Conservation (phyloP, 2,888 invertebrate genomes). For the Nemurella pictetii region DNA sequence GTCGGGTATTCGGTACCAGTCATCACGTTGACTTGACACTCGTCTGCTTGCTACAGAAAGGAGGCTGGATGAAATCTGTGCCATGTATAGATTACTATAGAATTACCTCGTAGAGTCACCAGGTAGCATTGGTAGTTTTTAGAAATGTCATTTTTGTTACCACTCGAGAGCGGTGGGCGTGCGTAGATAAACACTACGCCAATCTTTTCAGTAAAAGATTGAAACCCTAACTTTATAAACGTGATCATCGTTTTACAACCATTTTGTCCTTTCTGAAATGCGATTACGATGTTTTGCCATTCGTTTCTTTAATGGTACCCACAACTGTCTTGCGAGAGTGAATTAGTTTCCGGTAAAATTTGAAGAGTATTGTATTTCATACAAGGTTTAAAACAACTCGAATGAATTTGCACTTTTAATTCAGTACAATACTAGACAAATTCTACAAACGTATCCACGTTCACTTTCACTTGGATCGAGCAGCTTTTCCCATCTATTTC, state of each 20-base stretch:
- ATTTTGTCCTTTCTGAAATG: slow-evolving; percentile 18
- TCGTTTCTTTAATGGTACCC: background rate
- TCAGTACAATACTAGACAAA: background rate
- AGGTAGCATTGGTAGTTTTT: slow-evolving; percentile 3
- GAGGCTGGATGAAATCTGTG: slow-evolving; percentile 20
- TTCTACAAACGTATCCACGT: background rate
- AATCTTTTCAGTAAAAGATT: background rate
- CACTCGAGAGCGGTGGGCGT: background rate
- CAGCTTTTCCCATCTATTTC: background rate
- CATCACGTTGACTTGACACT: background rate
- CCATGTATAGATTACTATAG: slow-evolving; percentile 18
- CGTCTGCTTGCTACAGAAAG: background rate
- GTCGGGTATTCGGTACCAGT: background rate
- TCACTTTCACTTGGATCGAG: background rate
- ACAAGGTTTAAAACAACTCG: background rate
- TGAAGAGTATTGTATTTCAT: background rate
- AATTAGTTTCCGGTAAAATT: background rate
- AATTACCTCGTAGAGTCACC: slow-evolving; percentile 14
- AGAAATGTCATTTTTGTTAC: slow-evolving; percentile 10
- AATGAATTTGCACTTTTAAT: background rate
- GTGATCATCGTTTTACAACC: slow-evolving; percentile 30
- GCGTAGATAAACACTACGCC: background rate
- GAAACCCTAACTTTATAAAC: slow-evolving; percentile 30
- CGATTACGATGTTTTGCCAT: slow-evolving; percentile 12
- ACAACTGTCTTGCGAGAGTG: background rate